A percentile compares a stretch with the other conserved stretches of the same genome.
phyloP scores from a whole-genome alignment of 64 coral and sea anemone species.

The Pachyseris speciosa region DNA sequence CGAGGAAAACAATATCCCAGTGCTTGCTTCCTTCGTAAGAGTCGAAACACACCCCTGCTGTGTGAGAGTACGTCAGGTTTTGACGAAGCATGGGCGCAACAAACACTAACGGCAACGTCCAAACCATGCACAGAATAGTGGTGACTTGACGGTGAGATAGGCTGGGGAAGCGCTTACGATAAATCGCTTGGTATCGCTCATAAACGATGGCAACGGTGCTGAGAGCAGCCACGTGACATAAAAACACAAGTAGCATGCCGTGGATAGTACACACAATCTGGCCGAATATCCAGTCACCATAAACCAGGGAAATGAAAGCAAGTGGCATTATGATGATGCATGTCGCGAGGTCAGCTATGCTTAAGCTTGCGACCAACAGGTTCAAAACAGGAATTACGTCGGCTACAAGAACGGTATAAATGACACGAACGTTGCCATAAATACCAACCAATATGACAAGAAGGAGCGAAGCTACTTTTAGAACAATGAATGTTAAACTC shows the following conservation, averaged over 20 bases:
- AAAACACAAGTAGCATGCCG: neutral
- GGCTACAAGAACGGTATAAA: neutral
- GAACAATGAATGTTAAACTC: neutral
- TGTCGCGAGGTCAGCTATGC: neutral
- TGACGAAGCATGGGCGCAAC: neutral
- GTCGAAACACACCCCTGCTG: neutral
- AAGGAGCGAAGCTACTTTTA: neutral
- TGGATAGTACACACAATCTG: neutral
- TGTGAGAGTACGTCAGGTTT: neutral
- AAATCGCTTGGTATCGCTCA: neutral
- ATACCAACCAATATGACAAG: neutral
- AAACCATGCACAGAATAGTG: neutral
- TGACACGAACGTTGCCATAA: neutral
- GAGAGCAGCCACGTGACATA: neutral
- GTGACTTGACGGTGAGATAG: neutral
- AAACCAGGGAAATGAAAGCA: neutral
- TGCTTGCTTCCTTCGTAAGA: neutral
- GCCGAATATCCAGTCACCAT: neutral
- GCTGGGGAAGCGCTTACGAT: conserved; percentile 8
- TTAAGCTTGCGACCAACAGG: neutral
- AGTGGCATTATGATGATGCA: neutral
- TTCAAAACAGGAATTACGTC: neutral
- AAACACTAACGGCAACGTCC: neutral
- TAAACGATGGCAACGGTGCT: neutral
- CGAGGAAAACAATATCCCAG: neutral